Percentiles rank a stretch among this genome's conserved stretches.
Evolutionary conservation across 2,797 vertebrate species (phyloP).

Genomic region (Sebastes oblongus): DNA sequence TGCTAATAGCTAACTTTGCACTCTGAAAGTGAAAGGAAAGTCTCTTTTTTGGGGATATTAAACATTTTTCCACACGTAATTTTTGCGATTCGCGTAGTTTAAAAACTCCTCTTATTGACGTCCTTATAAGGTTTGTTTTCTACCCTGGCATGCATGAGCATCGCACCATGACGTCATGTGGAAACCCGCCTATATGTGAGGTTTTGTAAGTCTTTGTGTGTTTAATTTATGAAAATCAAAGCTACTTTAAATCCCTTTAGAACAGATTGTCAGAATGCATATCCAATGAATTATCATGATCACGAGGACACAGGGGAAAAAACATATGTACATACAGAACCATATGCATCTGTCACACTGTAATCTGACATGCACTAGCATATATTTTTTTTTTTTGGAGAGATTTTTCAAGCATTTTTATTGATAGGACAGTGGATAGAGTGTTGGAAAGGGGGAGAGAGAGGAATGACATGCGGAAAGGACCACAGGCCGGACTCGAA

Average conservation of each 20-base stretch:
- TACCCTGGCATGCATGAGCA: neutral
- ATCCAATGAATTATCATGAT: neutral
- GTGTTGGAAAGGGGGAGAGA: no score
- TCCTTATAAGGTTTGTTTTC: no score
- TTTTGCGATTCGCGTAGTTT: no score
- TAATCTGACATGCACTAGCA: neutral
- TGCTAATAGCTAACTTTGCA: no score
- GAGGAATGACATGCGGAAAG: no score
- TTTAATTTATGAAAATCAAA: slow-evolving; percentile 2
- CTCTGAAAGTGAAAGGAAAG: no score
- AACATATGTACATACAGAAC: neutral
- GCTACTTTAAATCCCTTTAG: neutral
- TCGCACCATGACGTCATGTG: neutral
- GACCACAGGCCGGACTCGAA: no score
- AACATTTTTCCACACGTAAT: no score
- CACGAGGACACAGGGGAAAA: neutral
- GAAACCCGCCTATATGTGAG: neutral
- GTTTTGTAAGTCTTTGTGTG: neutral
- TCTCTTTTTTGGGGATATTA: no score
- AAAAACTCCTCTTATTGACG: no score
- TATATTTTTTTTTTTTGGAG: neutral
- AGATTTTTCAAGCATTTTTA: no score
- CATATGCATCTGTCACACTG: neutral
- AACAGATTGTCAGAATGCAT: neutral
- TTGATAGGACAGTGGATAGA: no score